Base-by-base conservation (phyloP, 1,140 invertebrate species). In the Vollenhovia emeryi region DNA sequence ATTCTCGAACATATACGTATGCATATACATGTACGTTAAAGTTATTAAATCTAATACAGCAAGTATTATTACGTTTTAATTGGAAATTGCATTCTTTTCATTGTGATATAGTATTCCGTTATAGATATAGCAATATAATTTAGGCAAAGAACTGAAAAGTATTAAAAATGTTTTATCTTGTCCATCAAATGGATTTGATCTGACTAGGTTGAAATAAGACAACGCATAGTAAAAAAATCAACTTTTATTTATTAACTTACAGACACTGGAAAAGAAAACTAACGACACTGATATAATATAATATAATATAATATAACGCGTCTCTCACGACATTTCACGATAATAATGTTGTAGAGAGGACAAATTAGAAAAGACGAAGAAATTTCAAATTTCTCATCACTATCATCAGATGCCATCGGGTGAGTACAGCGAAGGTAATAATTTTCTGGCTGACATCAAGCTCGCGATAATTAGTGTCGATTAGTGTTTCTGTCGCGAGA, bases 211-310 rank as follows among this genome's bases (percentile, higher is more conserved):
- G 21, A 48, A 84, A 84, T 50, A 76, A 64, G 27, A 43, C 40
- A 30, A 85, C 0, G 0, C 21, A 27, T 79, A 33, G 62, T 89
- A 93, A 92, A 85, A 93, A 93, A 93, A 93, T 93, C 93, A 93
- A 93, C 83, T 79, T 92, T 92, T 84, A 91, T 94, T 94, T 91
- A 93, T 93, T 93, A 83, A 84, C 90, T 92, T 93, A 93, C 90
- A 93, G 88, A 90, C 60, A 64, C 33, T 91, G 93, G 91, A 93
- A 87, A 83, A 89, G 83, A 88, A 94, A 93, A 93, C 91, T 92
- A 89, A 92, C 91, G 90, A 93, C 89, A 89, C 80, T 57, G 27
- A 62, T 62, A n/a, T n/a, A n/a, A n/a, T n/a, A n/a, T n/a, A 45
- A 76, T 76, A 62, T 60, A 21, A 76, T 62, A 33, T 30, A 55